Evolutionary conservation across 2,888 invertebrate species (phyloP).

Genomic region (Metalampra italica): DNA sequence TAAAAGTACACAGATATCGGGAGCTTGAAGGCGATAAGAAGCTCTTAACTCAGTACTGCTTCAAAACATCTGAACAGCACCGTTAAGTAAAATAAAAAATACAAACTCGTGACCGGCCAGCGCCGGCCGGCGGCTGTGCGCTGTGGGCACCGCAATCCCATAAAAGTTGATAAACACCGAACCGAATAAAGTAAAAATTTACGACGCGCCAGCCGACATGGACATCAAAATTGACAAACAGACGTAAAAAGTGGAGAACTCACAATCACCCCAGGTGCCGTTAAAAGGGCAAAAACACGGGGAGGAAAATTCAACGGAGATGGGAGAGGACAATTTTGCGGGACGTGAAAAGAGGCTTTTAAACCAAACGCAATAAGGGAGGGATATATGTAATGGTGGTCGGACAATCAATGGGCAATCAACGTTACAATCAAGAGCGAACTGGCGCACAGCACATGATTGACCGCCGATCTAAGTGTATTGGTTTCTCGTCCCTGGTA

Average conservation of each 20-base stretch:
- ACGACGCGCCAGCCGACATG: constrained; percentile 42
- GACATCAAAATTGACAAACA: constrained; percentile 48
- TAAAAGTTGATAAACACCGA: constrained; percentile 33
- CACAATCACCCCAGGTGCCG: constrained; percentile 42
- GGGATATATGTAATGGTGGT: not conserved
- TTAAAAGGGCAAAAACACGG: constrained; percentile 32
- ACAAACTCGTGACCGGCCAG: too few species aligned
- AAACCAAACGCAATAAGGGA: constrained; percentile 28
- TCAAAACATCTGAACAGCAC: too few species aligned
- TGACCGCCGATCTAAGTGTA: constrained; percentile 34
- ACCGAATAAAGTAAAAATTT: constrained; percentile 59
- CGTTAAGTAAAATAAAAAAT: not conserved
- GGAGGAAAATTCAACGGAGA: constrained; percentile 20
- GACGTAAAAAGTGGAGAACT: constrained; percentile 27
- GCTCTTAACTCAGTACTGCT: too few species aligned
- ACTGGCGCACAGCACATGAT: constrained; percentile 25
- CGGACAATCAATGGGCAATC: constrained; percentile 29
- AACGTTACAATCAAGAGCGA: constrained; percentile 31
- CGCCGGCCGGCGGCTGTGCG: not conserved
- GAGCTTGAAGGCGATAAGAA: too few species aligned
- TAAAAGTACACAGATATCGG: too few species aligned
- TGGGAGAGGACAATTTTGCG: constrained; percentile 17
- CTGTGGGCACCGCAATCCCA: constrained; percentile 8
- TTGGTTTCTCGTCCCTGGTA: constrained; percentile 24
- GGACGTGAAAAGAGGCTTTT: constrained; percentile 14